A percentile compares a stretch with the other conserved stretches of the same genome.
Conservation (phyloP, 2,113 vertebrate genomes). For the Pterophyllum scalare region DNA sequence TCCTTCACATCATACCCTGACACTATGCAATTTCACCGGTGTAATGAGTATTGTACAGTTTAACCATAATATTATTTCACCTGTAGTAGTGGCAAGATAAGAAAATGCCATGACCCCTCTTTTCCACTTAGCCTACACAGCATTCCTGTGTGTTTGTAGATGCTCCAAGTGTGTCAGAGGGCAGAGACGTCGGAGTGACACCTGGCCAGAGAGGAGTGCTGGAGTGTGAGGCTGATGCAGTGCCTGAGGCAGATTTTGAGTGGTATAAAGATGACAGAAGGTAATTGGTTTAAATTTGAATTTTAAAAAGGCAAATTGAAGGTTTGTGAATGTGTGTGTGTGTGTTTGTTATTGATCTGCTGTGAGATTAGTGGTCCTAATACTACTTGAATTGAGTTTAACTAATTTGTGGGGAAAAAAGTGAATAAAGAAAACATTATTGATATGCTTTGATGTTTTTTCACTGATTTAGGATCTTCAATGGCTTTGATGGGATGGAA, state of each 20-base stretch:
- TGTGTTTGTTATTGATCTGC: neutral
- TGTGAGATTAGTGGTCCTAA: neutral
- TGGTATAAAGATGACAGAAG: conserved; percentile 97
- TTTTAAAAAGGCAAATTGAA: neutral
- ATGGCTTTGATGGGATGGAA: conserved; percentile 89
- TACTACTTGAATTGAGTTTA: neutral
- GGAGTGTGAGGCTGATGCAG: conserved; percentile 92
- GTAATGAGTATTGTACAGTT: neutral
- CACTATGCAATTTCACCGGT: neutral
- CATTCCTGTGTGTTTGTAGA: conserved; percentile 76
- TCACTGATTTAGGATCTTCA: conserved; percentile 83
- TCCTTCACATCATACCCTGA: neutral
- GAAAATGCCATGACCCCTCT: neutral
- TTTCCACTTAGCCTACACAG: neutral
- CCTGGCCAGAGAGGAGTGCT: conserved; percentile 91
- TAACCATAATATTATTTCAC: conserved; percentile 12
- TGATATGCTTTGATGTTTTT: neutral
- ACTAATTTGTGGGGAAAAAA: neutral
- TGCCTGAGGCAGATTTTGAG: conserved; percentile 92
- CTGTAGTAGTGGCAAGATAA: neutral
- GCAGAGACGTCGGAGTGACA: conserved; percentile 89
- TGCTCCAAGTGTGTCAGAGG: conserved; percentile 90
- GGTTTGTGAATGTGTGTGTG: neutral
- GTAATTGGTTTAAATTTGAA: conserved; percentile 72
- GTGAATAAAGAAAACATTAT: neutral